A percentile compares a stretch with the other conserved stretches of the same genome.
Conservation (phyloP, 2,113 vertebrate genomes). For the Elanoides forficatus region DNA sequence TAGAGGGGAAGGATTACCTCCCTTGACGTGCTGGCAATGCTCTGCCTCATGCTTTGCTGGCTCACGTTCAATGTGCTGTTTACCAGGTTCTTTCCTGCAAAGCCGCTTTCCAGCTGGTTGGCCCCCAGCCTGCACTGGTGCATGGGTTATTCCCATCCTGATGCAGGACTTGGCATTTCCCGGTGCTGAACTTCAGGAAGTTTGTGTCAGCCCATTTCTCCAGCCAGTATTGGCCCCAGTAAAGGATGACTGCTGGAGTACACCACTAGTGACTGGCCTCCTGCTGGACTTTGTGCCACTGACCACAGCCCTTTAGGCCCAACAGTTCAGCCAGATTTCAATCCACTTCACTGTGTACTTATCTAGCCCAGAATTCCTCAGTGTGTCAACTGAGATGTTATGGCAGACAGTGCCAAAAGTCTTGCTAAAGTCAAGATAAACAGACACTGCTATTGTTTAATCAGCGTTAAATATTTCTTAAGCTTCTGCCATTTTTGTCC, state of each 20-base stretch:
- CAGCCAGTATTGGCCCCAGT: neutral
- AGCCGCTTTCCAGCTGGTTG: neutral
- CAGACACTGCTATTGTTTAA: neutral
- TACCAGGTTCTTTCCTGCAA: neutral
- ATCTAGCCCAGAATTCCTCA: neutral
- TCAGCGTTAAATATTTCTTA: neutral
- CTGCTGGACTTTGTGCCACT: neutral
- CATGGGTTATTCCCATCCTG: neutral
- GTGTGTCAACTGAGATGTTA: neutral
- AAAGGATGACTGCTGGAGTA: neutral
- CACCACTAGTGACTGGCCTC: neutral
- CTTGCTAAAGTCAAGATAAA: neutral
- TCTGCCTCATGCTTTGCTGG: neutral
- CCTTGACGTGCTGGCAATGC: neutral
- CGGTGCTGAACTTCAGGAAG: neutral
- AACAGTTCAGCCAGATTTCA: neutral
- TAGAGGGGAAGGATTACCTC: neutral
- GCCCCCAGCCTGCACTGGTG: neutral
- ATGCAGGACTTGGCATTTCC: neutral
- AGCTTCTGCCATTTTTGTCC: neutral
- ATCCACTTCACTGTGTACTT: neutral
- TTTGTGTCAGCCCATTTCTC: neutral
- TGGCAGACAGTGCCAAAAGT: neutral
- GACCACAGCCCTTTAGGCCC: neutral
- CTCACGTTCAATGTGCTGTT: rapidly evolving